Base-by-base conservation (phyloP, 1,140 invertebrate species). In the Acromyrmex charruanus region DNA sequence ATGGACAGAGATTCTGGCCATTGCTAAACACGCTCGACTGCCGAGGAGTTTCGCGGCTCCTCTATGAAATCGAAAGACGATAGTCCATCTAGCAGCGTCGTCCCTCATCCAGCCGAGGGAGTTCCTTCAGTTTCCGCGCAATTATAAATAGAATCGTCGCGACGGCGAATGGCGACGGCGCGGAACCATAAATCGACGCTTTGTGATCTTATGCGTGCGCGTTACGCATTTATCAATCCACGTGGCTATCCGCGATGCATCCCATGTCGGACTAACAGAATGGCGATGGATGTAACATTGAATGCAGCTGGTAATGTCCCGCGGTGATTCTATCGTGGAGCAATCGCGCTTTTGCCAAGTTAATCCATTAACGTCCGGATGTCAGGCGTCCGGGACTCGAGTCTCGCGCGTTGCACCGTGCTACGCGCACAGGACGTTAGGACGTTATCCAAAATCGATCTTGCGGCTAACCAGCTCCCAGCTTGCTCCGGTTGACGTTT, bases 171-270 rank as follows among this genome's bases (percentile, higher is more conserved):
- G 79, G 89, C 90, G 90, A 92, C 91, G 90, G 88, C 88, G 87
- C 89, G 90, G 87, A 91, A 92, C 88, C 90, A 92, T 91, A 92
- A 92, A 91, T 92, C 91, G 90, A 89, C 88, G 88, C 87, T 90
- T 92, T 86, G 89, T 87, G 91, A 91, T 92, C 89, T 91, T 89
- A 89, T 75, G 88, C 85, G 75, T 44, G 74, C 72, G 82, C 82
- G 72, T 77, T 77, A 51, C 74, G 82, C 74, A 77, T 79, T 85
- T 85, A 66, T 85, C 82, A 84, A 75, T 35, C 79, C 35, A 28
- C 61, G 59, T 79, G 59, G 77, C 51, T 21, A 72, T 58, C 39
- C 68, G 69, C 68, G 55, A 51, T 6, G 39, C 28, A n/a, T 39
- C 68, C 69, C 68, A 18, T 35, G 53, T 49, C 69, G 69, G 65